Evolutionary conservation across 2,797 vertebrate species (phyloP).

Genomic region (Apogon talboti): DNA sequence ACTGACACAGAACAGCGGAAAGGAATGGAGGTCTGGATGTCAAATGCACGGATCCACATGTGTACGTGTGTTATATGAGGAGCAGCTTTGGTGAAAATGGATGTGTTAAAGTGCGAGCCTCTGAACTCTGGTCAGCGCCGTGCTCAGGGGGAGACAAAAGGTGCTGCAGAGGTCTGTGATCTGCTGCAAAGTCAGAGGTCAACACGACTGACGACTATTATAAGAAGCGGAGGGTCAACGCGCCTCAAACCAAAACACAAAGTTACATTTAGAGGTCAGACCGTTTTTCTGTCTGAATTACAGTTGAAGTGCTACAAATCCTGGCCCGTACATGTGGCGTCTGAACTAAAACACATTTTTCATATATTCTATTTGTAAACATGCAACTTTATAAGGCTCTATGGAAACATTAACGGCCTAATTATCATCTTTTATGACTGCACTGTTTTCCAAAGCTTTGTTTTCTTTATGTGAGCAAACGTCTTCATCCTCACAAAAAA

Average conservation of each 20-base stretch:
- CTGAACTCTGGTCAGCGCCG: constrained; percentile 40
- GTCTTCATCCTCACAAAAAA: no score
- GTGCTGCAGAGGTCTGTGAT: constrained; percentile 25
- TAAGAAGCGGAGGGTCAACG: constrained; percentile 4
- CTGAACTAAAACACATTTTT: constrained; percentile 4
- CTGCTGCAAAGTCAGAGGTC: constrained; percentile 17
- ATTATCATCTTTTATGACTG: background rate
- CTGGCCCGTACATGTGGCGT: no score
- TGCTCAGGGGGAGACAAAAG: constrained; percentile 5
- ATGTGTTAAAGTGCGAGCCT: constrained; percentile 19
- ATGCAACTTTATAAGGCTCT: background rate
- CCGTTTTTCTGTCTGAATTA: background rate
- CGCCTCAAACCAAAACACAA: constrained; percentile 7
- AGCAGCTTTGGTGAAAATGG: constrained; percentile 19
- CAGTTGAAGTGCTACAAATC: background rate
- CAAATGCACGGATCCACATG: background rate
- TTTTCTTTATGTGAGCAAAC: no score
- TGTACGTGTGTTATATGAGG: constrained; percentile 1
- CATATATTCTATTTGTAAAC: constrained; percentile 3
- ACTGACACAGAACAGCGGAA: constrained; percentile 2
- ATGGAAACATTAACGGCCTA: background rate
- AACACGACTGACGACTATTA: constrained; percentile 13
- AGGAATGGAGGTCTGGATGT: background rate
- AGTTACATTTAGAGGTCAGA: constrained; percentile 7
- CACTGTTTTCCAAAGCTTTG: background rate